Conservation (phyloP, 2,797 vertebrate species). For the Triplophysa yarkandensis region DNA sequence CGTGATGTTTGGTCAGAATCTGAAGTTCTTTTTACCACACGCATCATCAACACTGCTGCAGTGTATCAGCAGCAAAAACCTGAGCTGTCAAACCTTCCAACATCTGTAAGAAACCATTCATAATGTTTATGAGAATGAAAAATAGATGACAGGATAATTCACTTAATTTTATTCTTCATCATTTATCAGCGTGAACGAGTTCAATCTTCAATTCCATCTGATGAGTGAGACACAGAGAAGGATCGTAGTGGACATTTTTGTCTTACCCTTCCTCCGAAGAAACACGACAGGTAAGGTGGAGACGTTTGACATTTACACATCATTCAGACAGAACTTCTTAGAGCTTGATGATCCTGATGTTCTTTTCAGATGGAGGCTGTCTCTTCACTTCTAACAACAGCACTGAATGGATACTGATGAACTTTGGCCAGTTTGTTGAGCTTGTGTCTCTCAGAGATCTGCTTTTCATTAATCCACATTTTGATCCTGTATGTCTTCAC, state of each 20-base stretch:
- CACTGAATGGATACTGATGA: constrained; percentile 38
- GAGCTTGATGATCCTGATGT: constrained; percentile 2
- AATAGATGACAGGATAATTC: too few relatives aligned
- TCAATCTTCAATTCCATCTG: constrained; percentile 18
- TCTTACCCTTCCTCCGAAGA: constrained; percentile 43
- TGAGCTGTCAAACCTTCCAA: constrained; percentile 52
- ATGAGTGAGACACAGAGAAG: not conserved
- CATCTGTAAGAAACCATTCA: constrained; percentile 45
- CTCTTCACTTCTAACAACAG: constrained; percentile 11
- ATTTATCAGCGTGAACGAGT: constrained; percentile 21
- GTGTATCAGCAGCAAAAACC: constrained; percentile 48
- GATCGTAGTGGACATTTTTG: constrained; percentile 21
- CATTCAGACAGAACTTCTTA: not conserved
- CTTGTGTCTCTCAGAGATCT: constrained; percentile 13
- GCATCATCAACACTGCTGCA: constrained; percentile 24
- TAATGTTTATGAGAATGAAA: not conserved
- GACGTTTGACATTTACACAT: not conserved
- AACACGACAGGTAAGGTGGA: constrained; percentile 38
- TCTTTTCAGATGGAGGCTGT: constrained; percentile 39
- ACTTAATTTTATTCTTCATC: not conserved
- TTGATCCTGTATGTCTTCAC: constrained; percentile 31
- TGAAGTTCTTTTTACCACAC: constrained; percentile 29
- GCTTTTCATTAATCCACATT: constrained; percentile 32
- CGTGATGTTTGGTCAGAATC: not conserved
- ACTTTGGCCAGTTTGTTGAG: constrained; percentile 39